Evolutionary conservation across 1,140 invertebrate genomes (phyloP), one percentile per base, ranked within the genome.

Genomic region (Sycobia sp.): DNA sequence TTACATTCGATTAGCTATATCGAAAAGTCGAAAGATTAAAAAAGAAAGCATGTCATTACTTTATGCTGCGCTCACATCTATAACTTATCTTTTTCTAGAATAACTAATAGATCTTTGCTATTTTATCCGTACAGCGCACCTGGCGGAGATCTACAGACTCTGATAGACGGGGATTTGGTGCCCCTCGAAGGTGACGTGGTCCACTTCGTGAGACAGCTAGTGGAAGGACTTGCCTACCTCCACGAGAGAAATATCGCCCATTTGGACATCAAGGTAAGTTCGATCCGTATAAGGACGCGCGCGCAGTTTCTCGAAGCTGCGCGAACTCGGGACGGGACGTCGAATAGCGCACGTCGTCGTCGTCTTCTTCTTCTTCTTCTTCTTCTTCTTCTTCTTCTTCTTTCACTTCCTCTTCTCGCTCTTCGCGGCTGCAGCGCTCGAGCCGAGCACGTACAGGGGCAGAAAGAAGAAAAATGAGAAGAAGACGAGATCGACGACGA

Each of bases 171-270:
- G 67, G 89, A 91, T 74, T 84, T 91, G 71, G 87, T 88, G 41
- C 86, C 90, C 50, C 85, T 86, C 65, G 90, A 92, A 77, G 78
- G 81, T 62, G 86, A 89, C 73, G 88, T 87, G 29, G 82, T 86
- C 23, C 87, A 88, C 75, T 84, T 90, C 69, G 83, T 91, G 68
- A 82, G 84, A 67, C 89, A 91, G 75, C 86, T 91, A 57, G 81
- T 91, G 46, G 86, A 89, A 76, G 90, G 87, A 60, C 80, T 92
- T 18, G 81, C 82, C 58, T 91, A 88, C 77, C 84, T 92, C 63
- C 90, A 92, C 80, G 84, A 86, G 44, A 84, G 85, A 75, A 88
- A 90, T 76, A 91, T 92, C 71, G 90, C 89, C 65, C 90, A 92
- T 82, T 84, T 92, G 70, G 90, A 91, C 77, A 87, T 92, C 69